Evolutionary conservation across 2,113 vertebrate genomes (phyloP).

Genomic region (Oriolus oriolus): DNA sequence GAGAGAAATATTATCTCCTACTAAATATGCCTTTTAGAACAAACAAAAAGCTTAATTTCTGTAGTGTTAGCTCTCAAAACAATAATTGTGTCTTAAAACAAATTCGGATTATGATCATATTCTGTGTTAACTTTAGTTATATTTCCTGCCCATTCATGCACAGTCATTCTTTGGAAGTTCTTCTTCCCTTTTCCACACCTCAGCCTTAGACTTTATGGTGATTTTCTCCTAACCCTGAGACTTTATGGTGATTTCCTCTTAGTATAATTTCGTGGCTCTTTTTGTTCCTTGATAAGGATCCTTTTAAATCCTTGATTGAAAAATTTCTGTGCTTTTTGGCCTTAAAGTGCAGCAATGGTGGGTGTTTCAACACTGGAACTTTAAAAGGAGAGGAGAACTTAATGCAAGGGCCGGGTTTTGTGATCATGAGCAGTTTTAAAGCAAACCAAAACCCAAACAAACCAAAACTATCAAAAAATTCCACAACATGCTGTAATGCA

Average conservation of each 20-base stretch:
- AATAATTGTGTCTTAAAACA: not conserved
- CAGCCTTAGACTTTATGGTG: not conserved
- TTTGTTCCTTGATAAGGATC: not conserved
- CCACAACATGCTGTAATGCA: not conserved
- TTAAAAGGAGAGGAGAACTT: not conserved
- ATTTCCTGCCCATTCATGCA: not conserved
- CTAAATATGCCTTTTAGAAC: not conserved
- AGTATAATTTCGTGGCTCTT: not conserved
- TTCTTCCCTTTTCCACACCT: not conserved
- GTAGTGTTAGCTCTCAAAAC: not conserved
- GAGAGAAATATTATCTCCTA: not conserved
- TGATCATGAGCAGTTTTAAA: fast-evolving
- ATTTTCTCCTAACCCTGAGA: not conserved
- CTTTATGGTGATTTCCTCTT: not conserved
- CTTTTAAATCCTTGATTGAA: not conserved
- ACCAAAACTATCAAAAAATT: not conserved
- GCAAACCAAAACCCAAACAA: not conserved
- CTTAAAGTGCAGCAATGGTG: not conserved
- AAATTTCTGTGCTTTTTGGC: not conserved
- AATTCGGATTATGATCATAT: not conserved
- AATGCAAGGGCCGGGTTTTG: not conserved
- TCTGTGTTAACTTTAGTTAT: not conserved
- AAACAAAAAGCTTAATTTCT: not conserved
- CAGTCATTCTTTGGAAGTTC: not conserved
- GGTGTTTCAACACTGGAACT: not conserved